A percentile compares a stretch with the other conserved stretches of the same genome.
Evolutionary conservation across 2,888 invertebrate species (phyloP).

Genomic region (Orchesellides sinensis): DNA sequence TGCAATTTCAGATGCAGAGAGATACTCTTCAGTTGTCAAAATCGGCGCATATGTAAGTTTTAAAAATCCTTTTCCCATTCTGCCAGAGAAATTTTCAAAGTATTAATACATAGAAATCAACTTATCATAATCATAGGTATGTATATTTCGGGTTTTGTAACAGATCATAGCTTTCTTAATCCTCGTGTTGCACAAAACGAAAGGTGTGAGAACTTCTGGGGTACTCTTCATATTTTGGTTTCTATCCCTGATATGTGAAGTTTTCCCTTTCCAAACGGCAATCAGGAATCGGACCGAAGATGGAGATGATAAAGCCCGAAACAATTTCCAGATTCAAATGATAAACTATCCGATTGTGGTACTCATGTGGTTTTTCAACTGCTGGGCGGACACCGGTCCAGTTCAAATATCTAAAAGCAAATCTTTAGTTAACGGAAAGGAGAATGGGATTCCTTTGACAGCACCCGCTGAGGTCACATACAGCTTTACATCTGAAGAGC

Average conservation of each 20-base stretch:
- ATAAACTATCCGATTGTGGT: conserved; percentile 80
- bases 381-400: conserved; percentile 84
- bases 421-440: neutral
- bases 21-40: conserved; percentile 40
- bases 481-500: neutral
- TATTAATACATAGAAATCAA: too few relatives aligned
- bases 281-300: conserved; percentile 59
- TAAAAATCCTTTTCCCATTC: neutral
- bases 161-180: conserved; percentile 85
- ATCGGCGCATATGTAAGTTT: conserved; percentile 73
- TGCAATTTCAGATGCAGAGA: conserved; percentile 30
- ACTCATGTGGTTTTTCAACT: conserved; percentile 86
- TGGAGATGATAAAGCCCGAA: conserved; percentile 26
- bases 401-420: conserved; percentile 61
- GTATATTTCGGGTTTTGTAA: too few relatives aligned
- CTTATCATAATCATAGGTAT: neutral
- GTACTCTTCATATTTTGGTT: conserved; percentile 93
- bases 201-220: conserved; percentile 93
- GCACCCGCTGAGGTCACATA: neutral
- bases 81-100: too few relatives aligned
- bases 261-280: conserved; percentile 86
- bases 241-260: conserved; percentile 81
- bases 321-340: conserved; percentile 44
- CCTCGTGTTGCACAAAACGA: conserved; percentile 87
- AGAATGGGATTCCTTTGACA: neutral